Evolutionary conservation across 2,888 invertebrate species (phyloP), one percentile per base, ranked within the genome.

Genomic region (Platynereis dumerilii): DNA sequence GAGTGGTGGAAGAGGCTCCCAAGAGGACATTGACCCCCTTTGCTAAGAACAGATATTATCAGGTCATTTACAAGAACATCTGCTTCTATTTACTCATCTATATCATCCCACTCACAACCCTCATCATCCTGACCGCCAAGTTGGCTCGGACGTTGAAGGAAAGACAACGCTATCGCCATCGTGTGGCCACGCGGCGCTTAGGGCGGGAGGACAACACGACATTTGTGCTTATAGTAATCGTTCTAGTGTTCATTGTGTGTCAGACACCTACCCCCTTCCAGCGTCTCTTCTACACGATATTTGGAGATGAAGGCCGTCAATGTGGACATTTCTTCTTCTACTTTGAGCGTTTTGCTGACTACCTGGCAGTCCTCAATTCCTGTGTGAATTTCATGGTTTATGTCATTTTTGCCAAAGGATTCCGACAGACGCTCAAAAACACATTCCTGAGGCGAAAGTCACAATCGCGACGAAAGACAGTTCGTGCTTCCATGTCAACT

Each of bases 381-480:
- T 78, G 79, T 17, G 77, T 81, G 10, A 81, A 81, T 65, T 81
- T 80, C 69, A 73, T 81, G 27, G 78, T 81, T 42, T 81, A 81
- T 69, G 80, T 80, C 17, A 76, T 78, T 2, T 79, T 80, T 45
- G 80, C 80, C 2, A 67, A 75, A 26, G 75, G 75, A 48, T 81
- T 81, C 68, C 66, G 81, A 58, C 60, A 58, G 22, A 48, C 48
- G n/a, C 48, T 48, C 7, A 48, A 48, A 48, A 22, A n/a, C n/a
- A 48, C 48, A 7, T 48, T 5, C 48, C 5, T 34, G 34, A 34
- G 12, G 12, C 5, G 34, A 5, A 34, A 34, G 34, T 5, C 34
- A 7, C 12, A 34, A 7, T 7, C 7, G 34, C 5, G 34, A 34
- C 34, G 34, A 5, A 34, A 34, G 12, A 34, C 5, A 7, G 34